phyloP scores from a whole-genome alignment of 1,140 invertebrate genomes.

The Trichomalopsis sarcophagae region DNA sequence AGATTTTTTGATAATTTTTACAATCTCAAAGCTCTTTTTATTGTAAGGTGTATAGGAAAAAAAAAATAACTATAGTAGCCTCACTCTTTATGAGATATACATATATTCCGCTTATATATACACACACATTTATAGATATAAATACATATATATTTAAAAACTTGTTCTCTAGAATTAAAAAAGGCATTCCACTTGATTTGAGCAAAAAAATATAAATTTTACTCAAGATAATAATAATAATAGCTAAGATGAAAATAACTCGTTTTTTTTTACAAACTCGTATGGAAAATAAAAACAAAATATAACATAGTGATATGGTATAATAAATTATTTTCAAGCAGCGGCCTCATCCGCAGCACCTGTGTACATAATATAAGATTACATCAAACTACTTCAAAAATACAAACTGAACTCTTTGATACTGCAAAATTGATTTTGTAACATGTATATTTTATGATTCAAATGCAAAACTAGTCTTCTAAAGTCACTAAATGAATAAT shows the following conservation, averaged over 20 bases:
- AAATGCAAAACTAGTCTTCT: slow-evolving; percentile 32
- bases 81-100: slow-evolving; percentile 49
- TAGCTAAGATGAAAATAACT: slow-evolving; percentile 9
- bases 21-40: slow-evolving; percentile 77
- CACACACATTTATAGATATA: slow-evolving; percentile 30
- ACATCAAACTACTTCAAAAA: neutral
- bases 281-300: slow-evolving; percentile 1
- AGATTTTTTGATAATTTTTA: slow-evolving; percentile 78
- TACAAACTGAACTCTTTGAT: slow-evolving; percentile 40
- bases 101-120: slow-evolving; percentile 35
- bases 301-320: neutral
- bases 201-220: slow-evolving; percentile 34
- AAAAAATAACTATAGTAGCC: slow-evolving; percentile 46
- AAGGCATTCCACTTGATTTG: slow-evolving; percentile 48
- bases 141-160: slow-evolving; percentile 47
- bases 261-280: neutral
- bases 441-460: slow-evolving; percentile 19
- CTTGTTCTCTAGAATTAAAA: slow-evolving; percentile 52
- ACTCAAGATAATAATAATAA: neutral
- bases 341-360: slow-evolving; percentile 12
- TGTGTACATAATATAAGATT: slow-evolving; percentile 13
- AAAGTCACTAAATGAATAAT: slow-evolving; percentile 37
- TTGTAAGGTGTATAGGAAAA: slow-evolving; percentile 72
- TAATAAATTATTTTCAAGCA: slow-evolving; percentile 28
- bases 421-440: slow-evolving; percentile 31